Conservation (phyloP, 2,113 vertebrate genomes). For the Perccottus glenii region DNA sequence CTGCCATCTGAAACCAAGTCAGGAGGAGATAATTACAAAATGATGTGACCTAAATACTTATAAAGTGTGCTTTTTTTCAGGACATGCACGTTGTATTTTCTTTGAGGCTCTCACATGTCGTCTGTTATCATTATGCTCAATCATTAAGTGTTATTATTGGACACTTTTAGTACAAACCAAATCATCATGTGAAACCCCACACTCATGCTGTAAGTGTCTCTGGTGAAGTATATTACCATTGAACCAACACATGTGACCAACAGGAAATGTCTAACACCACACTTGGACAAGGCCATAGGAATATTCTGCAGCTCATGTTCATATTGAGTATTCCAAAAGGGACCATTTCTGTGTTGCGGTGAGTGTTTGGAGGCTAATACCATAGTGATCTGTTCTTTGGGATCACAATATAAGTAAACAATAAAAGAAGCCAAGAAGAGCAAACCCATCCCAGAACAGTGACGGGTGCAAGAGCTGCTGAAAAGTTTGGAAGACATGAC, state of each 20-base stretch:
- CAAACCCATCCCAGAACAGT: background rate
- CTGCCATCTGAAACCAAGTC: constrained; percentile 2
- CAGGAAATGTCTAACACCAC: constrained; percentile 5
- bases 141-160: constrained; percentile 12
- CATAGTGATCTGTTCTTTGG: constrained; percentile 32
- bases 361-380: constrained; percentile 19
- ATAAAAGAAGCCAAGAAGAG: constrained; percentile 10
- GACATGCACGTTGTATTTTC: background rate
- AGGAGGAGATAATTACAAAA: background rate
- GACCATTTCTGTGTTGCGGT: constrained; percentile 25
- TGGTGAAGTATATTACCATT: background rate
- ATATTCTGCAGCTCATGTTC: constrained; percentile 6
- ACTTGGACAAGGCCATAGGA: background rate
- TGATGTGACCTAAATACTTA: background rate
- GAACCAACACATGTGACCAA: background rate
- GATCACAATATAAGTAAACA: constrained; percentile 1
- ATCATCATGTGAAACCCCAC: background rate
- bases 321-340: background rate
- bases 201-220: background rate
- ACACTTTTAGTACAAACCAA: background rate
- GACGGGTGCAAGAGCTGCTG: background rate
- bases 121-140: constrained; percentile 1
- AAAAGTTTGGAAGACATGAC: constrained; percentile 9
- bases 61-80: background rate
- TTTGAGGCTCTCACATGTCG: background rate